phyloP scores from a whole-genome alignment of 2,888 invertebrate species.

The Folsomia manolachei region DNA sequence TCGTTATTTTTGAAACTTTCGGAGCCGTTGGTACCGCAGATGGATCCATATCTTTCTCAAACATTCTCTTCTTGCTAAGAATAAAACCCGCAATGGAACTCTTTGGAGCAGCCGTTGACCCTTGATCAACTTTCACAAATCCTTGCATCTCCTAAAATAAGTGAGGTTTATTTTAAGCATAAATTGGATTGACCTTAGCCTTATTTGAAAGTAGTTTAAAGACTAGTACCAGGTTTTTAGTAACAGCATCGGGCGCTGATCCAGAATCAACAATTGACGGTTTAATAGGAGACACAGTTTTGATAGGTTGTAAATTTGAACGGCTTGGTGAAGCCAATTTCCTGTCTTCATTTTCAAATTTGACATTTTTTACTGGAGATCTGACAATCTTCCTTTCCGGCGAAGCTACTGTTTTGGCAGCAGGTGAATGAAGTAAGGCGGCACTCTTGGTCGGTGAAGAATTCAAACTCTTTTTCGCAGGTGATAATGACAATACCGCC shows the following conservation, averaged over 20 bases:
- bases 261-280: background rate
- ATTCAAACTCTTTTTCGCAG: background rate
- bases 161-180: background rate
- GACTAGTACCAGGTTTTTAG: background rate
- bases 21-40: slow-evolving; percentile 12
- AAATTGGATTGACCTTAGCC: no score
- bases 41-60: slow-evolving; percentile 8
- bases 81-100: background rate
- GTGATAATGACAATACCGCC: background rate
- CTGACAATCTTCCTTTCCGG: background rate
- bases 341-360: background rate
- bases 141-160: background rate
- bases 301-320: background rate
- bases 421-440: background rate
- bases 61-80: background rate
- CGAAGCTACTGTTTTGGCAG: background rate
- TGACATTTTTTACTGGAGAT: background rate
- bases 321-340: background rate
- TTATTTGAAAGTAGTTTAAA: no score
- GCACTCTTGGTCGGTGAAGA: background rate
- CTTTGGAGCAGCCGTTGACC: background rate
- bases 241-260: background rate
- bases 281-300: background rate
- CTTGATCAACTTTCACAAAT: background rate
- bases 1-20: slow-evolving; percentile 23